A percentile compares a stretch with the other conserved stretches of the same genome.
phyloP scores from a whole-genome alignment of 1,140 invertebrate species.

The Melanaphis sacchari region DNA sequence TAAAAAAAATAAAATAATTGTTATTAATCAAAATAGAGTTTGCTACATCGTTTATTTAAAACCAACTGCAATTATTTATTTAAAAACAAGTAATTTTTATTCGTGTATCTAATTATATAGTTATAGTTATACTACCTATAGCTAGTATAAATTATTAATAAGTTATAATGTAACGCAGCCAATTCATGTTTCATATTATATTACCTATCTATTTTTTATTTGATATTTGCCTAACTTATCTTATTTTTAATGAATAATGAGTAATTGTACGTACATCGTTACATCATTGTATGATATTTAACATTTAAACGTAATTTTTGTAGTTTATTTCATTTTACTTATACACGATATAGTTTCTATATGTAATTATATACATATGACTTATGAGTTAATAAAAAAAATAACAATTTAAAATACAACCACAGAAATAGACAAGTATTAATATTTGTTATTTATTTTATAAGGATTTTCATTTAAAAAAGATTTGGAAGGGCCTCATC shows the following conservation, averaged over 20 bases:
- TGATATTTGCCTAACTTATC: not conserved
- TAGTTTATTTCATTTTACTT: not conserved
- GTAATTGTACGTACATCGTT: not conserved
- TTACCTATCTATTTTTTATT: not conserved
- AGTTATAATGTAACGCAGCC: not conserved
- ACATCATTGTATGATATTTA: not conserved
- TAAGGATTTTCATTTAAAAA: too few species aligned
- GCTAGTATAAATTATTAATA: not conserved
- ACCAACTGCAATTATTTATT: not conserved
- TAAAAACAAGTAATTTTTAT: not conserved
- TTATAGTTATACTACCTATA: not conserved
- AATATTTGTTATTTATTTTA: too few species aligned
- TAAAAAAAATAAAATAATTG: not conserved
- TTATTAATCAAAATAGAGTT: not conserved
- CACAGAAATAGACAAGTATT: too few species aligned
- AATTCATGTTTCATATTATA: not conserved
- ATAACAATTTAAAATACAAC: too few species aligned
- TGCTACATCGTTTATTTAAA: not conserved
- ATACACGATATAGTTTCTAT: not conserved
- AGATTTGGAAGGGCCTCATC: too few species aligned
- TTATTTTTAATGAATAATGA: not conserved
- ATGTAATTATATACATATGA: not conserved
- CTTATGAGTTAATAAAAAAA: not conserved
- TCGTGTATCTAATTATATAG: not conserved
- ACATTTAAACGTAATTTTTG: not conserved